A percentile compares a stretch with the other conserved stretches of the same genome.
phyloP scores from a whole-genome alignment of 2,113 vertebrate species.

The Pollachius pollachius region DNA sequence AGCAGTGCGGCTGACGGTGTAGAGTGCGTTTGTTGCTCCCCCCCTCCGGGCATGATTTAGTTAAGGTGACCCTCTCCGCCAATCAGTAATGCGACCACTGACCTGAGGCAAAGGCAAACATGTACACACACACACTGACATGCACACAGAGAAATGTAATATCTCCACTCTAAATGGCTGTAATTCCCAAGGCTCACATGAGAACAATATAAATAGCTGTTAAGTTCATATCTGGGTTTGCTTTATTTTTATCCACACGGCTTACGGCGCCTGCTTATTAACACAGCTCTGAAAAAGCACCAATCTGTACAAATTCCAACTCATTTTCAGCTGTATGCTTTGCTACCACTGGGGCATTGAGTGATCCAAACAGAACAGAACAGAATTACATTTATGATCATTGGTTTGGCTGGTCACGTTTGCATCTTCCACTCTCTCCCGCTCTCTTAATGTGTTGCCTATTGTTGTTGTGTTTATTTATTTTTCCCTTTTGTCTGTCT shows the following conservation, averaged over 20 bases:
- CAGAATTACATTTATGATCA: not conserved
- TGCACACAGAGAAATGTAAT: not conserved
- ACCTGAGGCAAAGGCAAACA: not conserved
- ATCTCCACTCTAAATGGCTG: not conserved
- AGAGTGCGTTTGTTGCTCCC: not conserved
- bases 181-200: not conserved
- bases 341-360: not conserved
- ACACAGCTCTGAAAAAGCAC: not conserved
- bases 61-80: not conserved
- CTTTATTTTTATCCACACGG: not conserved
- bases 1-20: constrained; percentile 5
- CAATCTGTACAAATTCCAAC: not conserved
- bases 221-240: not conserved
- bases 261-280: no score
- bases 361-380: not conserved
- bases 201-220: constrained; percentile 6
- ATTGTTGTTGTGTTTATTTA: no score
- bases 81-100: constrained; percentile 6
- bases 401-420: no score
- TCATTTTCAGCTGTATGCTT: not conserved
- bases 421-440: no score
- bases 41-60: not conserved
- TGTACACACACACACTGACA: not conserved
- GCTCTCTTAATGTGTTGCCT: no score
- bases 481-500: no score